These are phyloP conservation scores for Tiliacea aurago DNA, from an alignment of 2,888 invertebrate genomes.

Conservation along the genomic window DNA sequence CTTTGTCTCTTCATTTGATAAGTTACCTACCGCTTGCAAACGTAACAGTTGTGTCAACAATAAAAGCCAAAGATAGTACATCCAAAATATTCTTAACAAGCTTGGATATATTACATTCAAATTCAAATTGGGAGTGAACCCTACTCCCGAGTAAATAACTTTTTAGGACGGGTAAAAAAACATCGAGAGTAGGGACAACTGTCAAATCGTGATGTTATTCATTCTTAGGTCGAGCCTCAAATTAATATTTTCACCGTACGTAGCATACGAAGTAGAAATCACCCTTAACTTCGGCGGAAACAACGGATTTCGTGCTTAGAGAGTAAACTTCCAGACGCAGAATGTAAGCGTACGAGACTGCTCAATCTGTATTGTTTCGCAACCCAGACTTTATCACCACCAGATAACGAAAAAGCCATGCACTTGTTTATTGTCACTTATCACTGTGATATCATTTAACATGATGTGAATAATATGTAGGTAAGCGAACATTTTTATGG, in stretches of 20 bases:
- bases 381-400: conserved; percentile 36
- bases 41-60: conserved; percentile 21
- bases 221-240: no score
- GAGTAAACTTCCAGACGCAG: no score
- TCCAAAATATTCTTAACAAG: background rate
- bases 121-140: background rate
- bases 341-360: conserved; percentile 6
- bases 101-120: background rate
- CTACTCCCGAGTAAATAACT: no score
- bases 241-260: no score
- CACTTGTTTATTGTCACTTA: conserved; percentile 54
- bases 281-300: no score
- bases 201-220: no score
- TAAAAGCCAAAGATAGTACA: background rate
- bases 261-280: no score
- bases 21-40: conserved; percentile 21
- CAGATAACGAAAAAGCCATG: conserved; percentile 62
- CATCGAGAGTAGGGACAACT: no score
- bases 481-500: conserved; percentile 25
- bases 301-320: no score
- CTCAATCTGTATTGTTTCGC: conserved; percentile 33
- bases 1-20: conserved; percentile 24
- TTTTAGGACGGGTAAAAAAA: no score
- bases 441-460: conserved; percentile 37
- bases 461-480: conserved; percentile 30